Evolutionary conservation across 2,113 vertebrate species (phyloP).

Genomic region (Cromileptes altivelis): DNA sequence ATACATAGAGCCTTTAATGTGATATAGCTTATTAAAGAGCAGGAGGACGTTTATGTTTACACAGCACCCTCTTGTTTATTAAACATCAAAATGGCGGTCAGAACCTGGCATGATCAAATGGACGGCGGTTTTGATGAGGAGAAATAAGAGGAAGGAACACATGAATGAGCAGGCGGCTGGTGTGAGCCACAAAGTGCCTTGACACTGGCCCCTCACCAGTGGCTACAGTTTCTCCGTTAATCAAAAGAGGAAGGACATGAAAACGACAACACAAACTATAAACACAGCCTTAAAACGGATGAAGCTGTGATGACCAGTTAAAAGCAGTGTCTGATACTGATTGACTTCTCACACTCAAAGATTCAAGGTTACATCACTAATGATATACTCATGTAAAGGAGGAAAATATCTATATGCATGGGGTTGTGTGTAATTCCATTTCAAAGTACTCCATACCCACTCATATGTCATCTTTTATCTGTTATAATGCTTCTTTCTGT

Average conservation of each 20-base stretch:
- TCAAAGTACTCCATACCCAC: background rate
- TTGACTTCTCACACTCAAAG: background rate
- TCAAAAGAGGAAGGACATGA: constrained; percentile 3
- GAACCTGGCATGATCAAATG: background rate
- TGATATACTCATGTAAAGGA: background rate
- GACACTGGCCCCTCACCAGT: background rate
- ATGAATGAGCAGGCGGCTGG: background rate
- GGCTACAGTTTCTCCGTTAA: background rate
- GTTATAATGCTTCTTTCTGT: background rate
- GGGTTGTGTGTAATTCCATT: background rate
- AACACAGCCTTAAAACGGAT: background rate
- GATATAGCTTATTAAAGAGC: background rate
- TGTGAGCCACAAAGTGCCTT: background rate
- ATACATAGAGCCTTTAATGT: too few relatives aligned
- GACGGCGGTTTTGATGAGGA: background rate
- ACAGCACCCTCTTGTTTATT: background rate
- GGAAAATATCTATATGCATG: background rate
- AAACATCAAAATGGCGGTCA: background rate
- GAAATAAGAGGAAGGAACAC: background rate
- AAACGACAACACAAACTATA: background rate
- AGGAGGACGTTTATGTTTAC: background rate
- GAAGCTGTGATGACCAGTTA: background rate
- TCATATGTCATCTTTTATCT: background rate
- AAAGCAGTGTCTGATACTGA: background rate
- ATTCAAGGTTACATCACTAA: background rate